Percentiles rank a stretch among this genome's conserved stretches.
phyloP scores from a whole-genome alignment of 23 tunicate species.

The Phallusia fumigata region DNA sequence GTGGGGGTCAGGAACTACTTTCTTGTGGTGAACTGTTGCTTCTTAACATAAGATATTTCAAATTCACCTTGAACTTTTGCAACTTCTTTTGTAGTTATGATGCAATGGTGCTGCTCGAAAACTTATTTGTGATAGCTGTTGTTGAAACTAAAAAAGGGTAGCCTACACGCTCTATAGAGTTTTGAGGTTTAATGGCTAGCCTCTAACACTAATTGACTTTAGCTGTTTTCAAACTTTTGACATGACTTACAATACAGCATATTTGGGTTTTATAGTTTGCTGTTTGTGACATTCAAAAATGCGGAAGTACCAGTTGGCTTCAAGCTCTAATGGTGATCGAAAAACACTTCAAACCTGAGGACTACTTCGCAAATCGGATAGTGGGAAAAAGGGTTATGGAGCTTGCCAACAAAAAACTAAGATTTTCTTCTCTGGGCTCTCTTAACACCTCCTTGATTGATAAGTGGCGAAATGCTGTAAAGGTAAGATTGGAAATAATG shows the following conservation, averaged over 20 bases:
- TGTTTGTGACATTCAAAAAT: slow-evolving; percentile 23
- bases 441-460: background rate
- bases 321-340: slow-evolving; percentile 3
- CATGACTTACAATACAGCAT: background rate
- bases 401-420: background rate
- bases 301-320: slow-evolving; percentile 23
- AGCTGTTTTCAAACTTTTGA: too few relatives aligned
- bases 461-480: background rate
- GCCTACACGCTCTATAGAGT: too few relatives aligned
- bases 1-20: background rate
- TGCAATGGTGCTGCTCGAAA: too few relatives aligned
- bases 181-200: too few relatives aligned
- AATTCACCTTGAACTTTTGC: too few relatives aligned
- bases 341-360: background rate
- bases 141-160: too few relatives aligned
- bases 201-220: too few relatives aligned
- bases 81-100: too few relatives aligned
- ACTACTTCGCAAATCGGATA: background rate
- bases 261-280: background rate
- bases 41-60: too few relatives aligned
- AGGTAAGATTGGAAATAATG: too few relatives aligned
- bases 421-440: background rate
- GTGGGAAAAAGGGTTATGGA: background rate
- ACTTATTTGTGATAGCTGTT: too few relatives aligned
- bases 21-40: too few relatives aligned